phyloP scores from a whole-genome alignment of 2,888 invertebrate species.

The Crematogaster levior region DNA sequence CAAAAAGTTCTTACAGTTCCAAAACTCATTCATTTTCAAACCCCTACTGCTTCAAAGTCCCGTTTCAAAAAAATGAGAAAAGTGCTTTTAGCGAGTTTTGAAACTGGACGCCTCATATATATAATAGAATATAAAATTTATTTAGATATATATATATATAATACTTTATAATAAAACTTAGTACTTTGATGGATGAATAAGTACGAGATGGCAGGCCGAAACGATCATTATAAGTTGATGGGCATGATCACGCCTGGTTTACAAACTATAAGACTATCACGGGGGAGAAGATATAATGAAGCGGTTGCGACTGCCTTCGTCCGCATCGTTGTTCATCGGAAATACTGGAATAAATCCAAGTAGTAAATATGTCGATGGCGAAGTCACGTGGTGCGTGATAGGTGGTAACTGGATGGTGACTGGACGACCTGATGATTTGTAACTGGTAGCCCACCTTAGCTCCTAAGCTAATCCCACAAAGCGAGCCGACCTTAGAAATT shows the following conservation, averaged over 20 bases:
- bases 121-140: too few relatives aligned
- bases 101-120: too few relatives aligned
- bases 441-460: constrained; percentile 77
- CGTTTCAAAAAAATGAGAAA: too few relatives aligned
- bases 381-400: constrained; percentile 65
- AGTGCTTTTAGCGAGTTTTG: too few relatives aligned
- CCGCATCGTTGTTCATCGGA: constrained; percentile 5
- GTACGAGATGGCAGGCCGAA: constrained; percentile 1
- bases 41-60: too few relatives aligned
- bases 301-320: constrained; percentile 39
- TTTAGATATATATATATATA: too few relatives aligned
- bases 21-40: too few relatives aligned
- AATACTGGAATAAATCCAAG: constrained; percentile 46
- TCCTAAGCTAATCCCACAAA: constrained; percentile 83
- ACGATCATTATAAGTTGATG: constrained; percentile 65
- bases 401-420: constrained; percentile 80
- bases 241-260: constrained; percentile 67
- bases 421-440: constrained; percentile 82
- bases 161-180: too few relatives aligned
- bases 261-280: constrained; percentile 65
- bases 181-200: constrained; percentile 23
- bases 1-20: too few relatives aligned
- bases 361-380: constrained; percentile 26
- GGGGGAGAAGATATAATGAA: constrained; percentile 54
- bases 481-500: constrained; percentile 78